These are phyloP conservation scores for Litoditis marina DNA, from an alignment of 2,888 invertebrate species.

Conservation along the genomic window DNA sequence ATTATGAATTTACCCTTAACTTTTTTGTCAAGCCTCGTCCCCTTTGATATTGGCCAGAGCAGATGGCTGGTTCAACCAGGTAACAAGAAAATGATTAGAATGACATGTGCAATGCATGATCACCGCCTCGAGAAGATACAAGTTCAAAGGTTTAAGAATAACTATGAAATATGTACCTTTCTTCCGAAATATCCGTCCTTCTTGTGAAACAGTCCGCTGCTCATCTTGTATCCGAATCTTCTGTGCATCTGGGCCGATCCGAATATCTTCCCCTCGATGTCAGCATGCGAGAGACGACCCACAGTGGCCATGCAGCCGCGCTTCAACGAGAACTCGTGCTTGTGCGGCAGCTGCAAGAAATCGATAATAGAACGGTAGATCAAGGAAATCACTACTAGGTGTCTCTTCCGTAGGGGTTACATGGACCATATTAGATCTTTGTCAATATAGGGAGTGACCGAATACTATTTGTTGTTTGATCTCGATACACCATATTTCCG, in stretches of 20 bases:
- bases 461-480: too few relatives aligned
- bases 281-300: slow-evolving; percentile 57
- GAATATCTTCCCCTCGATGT: slow-evolving; percentile 51
- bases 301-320: slow-evolving; percentile 59
- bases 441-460: too few relatives aligned
- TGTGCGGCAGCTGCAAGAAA: slow-evolving; percentile 52
- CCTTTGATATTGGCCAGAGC: too few relatives aligned
- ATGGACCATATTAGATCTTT: too few relatives aligned
- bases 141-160: background rate
- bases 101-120: background rate
- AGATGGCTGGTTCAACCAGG: too few relatives aligned
- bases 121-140: too few relatives aligned
- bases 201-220: slow-evolving; percentile 57
- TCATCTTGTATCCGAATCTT: slow-evolving; percentile 59
- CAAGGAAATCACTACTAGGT: too few relatives aligned
- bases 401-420: too few relatives aligned
- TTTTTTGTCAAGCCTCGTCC: too few relatives aligned
- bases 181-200: slow-evolving; percentile 60
- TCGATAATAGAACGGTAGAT: too few relatives aligned
- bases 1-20: too few relatives aligned
- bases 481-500: too few relatives aligned
- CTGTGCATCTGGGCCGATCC: slow-evolving; percentile 61
- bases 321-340: slow-evolving; percentile 59
- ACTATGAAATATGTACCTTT: slow-evolving; percentile 29
- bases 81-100: background rate